Conservation (phyloP, 2,797 vertebrate genomes). For the Borostomias antarcticus region DNA sequence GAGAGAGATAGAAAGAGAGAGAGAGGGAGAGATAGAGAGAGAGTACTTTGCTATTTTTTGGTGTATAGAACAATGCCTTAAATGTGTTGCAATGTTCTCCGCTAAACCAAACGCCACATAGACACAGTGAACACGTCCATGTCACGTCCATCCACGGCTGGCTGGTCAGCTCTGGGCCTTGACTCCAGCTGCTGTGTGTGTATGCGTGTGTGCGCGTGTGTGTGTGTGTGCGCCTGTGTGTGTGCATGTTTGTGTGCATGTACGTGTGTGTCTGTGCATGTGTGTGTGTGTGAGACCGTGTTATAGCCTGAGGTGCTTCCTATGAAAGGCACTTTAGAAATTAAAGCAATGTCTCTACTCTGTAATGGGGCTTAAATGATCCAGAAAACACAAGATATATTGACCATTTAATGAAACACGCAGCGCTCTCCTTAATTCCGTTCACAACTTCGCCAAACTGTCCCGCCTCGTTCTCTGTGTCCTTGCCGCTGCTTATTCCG, state of each 20-base stretch:
- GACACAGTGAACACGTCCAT: too few species aligned
- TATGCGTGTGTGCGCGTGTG: constrained; percentile 2
- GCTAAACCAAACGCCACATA: too few species aligned
- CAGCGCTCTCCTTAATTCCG: constrained; percentile 71
- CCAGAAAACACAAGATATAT: constrained; percentile 88
- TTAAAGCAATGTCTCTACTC: constrained; percentile 81
- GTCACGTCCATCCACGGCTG: too few species aligned
- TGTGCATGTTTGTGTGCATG: not conserved
- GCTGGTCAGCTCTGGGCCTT: not conserved
- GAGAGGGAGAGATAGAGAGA: not conserved
- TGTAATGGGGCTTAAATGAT: constrained; percentile 88
- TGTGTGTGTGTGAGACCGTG: constrained; percentile 39
- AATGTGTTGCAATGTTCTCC: too few species aligned
- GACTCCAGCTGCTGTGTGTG: not conserved
- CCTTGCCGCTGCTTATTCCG: not conserved
- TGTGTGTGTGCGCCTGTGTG: constrained; percentile 16
- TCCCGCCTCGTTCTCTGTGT: constrained; percentile 12
- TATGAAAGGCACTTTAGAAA: constrained; percentile 85
- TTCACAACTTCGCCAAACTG: constrained; percentile 54
- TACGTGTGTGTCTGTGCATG: constrained; percentile 1
- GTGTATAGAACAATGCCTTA: too few species aligned
- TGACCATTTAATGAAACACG: constrained; percentile 85
- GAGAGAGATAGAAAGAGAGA: constrained; percentile 15
- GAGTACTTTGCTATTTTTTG: too few species aligned
- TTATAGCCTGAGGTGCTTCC: constrained; percentile 72